Conservation (phyloP, 2,797 vertebrate species). For the Microcaecilia unicolor region DNA sequence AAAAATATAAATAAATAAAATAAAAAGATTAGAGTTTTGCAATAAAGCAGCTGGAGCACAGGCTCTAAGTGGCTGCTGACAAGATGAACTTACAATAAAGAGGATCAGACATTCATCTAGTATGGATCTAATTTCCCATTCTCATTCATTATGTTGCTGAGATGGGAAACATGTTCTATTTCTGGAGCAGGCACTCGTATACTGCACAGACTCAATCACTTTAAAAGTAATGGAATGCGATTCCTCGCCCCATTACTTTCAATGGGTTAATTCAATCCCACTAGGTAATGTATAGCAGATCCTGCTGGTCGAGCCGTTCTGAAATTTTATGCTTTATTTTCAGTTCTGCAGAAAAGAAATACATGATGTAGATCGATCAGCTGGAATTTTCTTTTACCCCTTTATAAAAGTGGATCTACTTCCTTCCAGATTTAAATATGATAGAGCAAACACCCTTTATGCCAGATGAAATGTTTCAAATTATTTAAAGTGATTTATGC, state of each 20-base stretch:
- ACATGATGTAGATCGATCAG: not conserved
- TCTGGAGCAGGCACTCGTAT: not conserved
- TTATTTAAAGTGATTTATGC: constrained; percentile 13
- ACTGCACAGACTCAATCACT: not conserved
- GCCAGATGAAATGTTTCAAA: constrained; percentile 14
- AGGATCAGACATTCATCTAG: not conserved
- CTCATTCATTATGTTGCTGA: not conserved
- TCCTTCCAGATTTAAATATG: constrained; percentile 14
- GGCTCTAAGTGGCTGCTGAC: not conserved
- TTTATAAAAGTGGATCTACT: constrained; percentile 9
- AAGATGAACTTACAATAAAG: not conserved
- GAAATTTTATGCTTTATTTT: too few species aligned
- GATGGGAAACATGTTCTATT: not conserved
- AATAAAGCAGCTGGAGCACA: not conserved
- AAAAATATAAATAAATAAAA: too few species aligned
- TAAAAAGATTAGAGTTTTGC: not conserved
- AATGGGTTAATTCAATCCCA: constrained; percentile 5
- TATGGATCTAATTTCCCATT: not conserved
- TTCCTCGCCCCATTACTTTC: constrained; percentile 11
- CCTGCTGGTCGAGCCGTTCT: not conserved
- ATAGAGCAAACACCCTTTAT: not conserved
- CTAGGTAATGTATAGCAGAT: constrained; percentile 3
- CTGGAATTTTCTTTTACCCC: constrained; percentile 6
- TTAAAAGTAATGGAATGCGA: constrained; percentile 9
- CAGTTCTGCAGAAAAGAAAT: constrained; percentile 2